Conservation (phyloP, 2,888 invertebrate genomes). For the Polylopha cassiicola region DNA sequence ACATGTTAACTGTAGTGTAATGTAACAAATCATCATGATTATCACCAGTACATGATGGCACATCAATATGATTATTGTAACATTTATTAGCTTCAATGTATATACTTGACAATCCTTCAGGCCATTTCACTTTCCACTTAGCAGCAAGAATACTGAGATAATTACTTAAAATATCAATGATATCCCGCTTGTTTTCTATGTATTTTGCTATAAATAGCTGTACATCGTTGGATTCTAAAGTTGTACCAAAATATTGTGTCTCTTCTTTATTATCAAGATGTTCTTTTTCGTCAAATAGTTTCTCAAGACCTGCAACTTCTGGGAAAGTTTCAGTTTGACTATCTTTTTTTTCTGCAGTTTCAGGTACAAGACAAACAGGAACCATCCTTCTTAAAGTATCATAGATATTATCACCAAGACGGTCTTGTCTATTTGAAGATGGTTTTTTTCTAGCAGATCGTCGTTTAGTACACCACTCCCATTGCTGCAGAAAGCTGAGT, state of each 20-base stretch:
- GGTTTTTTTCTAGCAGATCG: constrained; percentile 71
- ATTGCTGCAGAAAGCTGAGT: constrained; percentile 83
- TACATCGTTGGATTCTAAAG: constrained; percentile 80
- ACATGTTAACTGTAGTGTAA: constrained; percentile 54
- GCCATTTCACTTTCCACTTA: constrained; percentile 82
- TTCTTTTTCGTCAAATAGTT: constrained; percentile 76
- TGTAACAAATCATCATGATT: constrained; percentile 53
- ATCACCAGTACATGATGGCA: constrained; percentile 55
- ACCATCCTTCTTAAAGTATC: constrained; percentile 82
- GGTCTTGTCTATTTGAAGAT: constrained; percentile 74
- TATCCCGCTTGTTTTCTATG: constrained; percentile 74
- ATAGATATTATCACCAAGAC: constrained; percentile 80
- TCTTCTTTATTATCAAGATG: constrained; percentile 31
- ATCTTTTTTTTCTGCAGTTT: constrained; percentile 55
- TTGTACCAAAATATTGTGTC: constrained; percentile 80
- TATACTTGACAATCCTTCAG: constrained; percentile 73
- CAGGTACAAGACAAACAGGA: constrained; percentile 76
- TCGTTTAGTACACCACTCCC: constrained; percentile 85
- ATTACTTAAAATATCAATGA: constrained; percentile 78
- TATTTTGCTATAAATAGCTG: constrained; percentile 78
- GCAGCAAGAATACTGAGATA: constrained; percentile 76
- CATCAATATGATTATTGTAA: constrained; percentile 65
- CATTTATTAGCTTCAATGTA: constrained; percentile 80
- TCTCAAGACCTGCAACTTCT: constrained; percentile 79
- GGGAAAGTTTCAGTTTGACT: constrained; percentile 76